Evolutionary conservation across 37 sponge, comb jelly and placozoan genomes (phyloP), one percentile per base, ranked within the genome.

Genomic region (Halichondria panicea): DNA sequence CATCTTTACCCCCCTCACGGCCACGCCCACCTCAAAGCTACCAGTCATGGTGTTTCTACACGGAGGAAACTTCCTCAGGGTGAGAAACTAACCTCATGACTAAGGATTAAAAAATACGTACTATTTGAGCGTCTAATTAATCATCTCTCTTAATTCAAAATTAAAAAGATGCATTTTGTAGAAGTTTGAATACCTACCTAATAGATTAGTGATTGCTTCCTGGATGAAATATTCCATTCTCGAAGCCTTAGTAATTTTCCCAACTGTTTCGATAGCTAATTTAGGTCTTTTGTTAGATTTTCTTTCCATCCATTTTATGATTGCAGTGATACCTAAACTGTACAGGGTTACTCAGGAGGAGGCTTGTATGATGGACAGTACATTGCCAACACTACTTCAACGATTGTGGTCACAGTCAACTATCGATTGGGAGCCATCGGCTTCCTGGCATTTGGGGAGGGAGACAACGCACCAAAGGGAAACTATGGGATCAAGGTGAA

Each of bases 401-500:
- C 88, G n/a, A 64, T 86, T 32, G 48, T 86, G 35, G 95, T 94
- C 28, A 85, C 91, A 12, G 84, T 87, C 55, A 94, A 94, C 76
- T 94, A 94, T 54, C 72, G 95, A 1, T 86, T 94, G 3, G 91
- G 88, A 3, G 91, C 91, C 28, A 41, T 94, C 15, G 95, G 91
- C 0, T 90, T 83, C 71, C 66, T 90, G 27, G 80, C 82, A 7
- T 87, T 80, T 63, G 84, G 89, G 8, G 45, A 57, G 30, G 84
- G 70, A 3, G 45, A 52, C 7, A 64, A 42, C 1, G 78, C 41
- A 24, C 43, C 79, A 1, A 56, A 38, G 18, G 92, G 92, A 11
- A 91, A 91, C 75, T 87, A 76, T 74, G 92, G 84, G 13, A 34
- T 86, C n/a, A 86, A 70, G 84, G 91, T 90, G 36, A 6, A 44